These are phyloP conservation scores for Sanderia malayensis DNA, from an alignment of 30 jellyfish, hydroid and myxozoan species.

Conservation along the genomic window DNA sequence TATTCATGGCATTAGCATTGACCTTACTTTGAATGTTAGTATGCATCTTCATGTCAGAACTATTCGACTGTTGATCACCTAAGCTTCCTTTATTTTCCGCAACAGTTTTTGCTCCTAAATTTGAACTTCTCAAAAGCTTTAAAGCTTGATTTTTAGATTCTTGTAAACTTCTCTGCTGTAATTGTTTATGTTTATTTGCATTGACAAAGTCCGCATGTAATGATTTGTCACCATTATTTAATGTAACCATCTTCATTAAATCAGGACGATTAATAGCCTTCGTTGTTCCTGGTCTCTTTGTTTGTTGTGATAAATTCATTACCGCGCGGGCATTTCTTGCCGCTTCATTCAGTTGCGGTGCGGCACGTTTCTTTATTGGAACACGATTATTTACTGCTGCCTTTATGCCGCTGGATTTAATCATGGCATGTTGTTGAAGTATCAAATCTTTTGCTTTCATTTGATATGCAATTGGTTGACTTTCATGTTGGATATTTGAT, in stretches of 20 bases:
- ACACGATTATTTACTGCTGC: background rate
- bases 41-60: background rate
- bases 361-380: conserved; percentile 13
- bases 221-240: conserved; percentile 3
- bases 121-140: conserved; percentile 33
- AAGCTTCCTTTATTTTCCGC: conserved; percentile 51
- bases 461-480: background rate
- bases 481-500: conserved; percentile 3
- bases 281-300: conserved; percentile 9
- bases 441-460: background rate
- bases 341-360: conserved; percentile 40
- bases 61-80: conserved; percentile 71
- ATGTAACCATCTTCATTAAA: background rate
- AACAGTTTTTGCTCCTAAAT: conserved; percentile 13
- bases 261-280: conserved; percentile 3
- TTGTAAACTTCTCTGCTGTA: conserved; percentile 42
- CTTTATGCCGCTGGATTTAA: background rate
- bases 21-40: conserved; percentile 8
- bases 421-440: background rate
- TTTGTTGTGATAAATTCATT: conserved; percentile 19
- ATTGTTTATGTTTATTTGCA: conserved; percentile 4
- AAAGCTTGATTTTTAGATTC: conserved; percentile 70
- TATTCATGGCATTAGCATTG: background rate
- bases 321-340: conserved; percentile 53
- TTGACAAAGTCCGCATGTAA: background rate